Percentiles rank a stretch among this genome's conserved stretches.
phyloP scores from a whole-genome alignment of 2,797 vertebrate species.

The Typhlichthys subterraneus region DNA sequence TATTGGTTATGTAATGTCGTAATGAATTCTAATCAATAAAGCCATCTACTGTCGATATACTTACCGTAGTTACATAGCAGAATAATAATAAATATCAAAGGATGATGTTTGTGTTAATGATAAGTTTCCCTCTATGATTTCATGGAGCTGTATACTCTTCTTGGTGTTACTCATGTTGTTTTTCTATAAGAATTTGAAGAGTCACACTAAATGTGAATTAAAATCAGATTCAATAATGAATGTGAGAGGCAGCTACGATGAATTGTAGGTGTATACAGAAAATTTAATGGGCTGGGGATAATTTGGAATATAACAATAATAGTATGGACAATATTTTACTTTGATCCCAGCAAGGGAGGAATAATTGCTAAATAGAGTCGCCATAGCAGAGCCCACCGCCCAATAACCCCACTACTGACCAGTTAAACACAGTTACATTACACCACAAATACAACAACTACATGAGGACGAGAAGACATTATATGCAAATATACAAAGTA shows the following conservation, averaged over 20 bases:
- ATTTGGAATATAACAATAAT: slow-evolving; percentile 12
- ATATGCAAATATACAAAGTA: not conserved
- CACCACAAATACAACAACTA: not conserved
- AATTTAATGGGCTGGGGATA: slow-evolving; percentile 21
- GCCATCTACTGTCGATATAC: no score
- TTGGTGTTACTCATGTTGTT: slow-evolving; percentile 20
- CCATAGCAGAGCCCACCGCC: slow-evolving; percentile 13
- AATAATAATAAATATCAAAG: slow-evolving; percentile 1
- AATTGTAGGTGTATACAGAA: slow-evolving; percentile 7
- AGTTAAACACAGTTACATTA: slow-evolving; percentile 13
- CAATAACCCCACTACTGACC: slow-evolving; percentile 12
- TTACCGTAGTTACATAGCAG: slow-evolving; percentile 1
- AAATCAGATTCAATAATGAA: slow-evolving; percentile 50
- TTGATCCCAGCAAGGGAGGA: slow-evolving; percentile 44
- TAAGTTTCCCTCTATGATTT: not conserved
- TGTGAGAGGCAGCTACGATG: slow-evolving; percentile 35
- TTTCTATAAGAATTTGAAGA: slow-evolving; percentile 10
- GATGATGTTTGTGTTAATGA: not conserved
- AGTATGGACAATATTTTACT: slow-evolving; percentile 17
- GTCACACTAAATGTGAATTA: slow-evolving; percentile 31
- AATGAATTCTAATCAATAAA: no score
- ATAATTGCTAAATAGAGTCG: slow-evolving; percentile 17
- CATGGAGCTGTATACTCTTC: slow-evolving; percentile 2
- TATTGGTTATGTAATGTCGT: no score
- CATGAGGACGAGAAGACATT: not conserved